phyloP scores from a whole-genome alignment of 2,113 vertebrate species.

The Rhynchopsitta pachyrhyncha region DNA sequence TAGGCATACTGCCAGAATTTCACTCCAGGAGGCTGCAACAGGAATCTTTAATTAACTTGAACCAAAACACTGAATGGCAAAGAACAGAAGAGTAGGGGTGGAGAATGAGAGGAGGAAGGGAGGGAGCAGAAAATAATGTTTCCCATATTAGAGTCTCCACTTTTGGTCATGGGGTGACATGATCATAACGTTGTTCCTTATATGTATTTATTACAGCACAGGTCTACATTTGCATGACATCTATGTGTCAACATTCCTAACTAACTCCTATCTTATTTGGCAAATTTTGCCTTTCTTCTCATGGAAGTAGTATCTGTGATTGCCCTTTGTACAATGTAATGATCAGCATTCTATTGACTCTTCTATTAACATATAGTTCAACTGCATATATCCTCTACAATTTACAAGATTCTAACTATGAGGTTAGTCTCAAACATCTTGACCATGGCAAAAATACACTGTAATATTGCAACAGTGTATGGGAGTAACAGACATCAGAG shows the following conservation, averaged over 20 bases:
- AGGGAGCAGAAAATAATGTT: slow-evolving; percentile 29
- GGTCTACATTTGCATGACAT: neutral
- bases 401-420: neutral
- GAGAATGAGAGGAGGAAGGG: neutral
- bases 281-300: neutral
- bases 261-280: neutral
- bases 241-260: neutral
- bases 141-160: slow-evolving; percentile 31
- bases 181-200: neutral
- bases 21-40: slow-evolving; percentile 66
- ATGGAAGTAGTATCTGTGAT: neutral
- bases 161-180: slow-evolving; percentile 27
- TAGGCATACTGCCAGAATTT: slow-evolving; percentile 68
- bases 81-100: slow-evolving; percentile 42
- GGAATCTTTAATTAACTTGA: slow-evolving; percentile 74
- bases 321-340: neutral
- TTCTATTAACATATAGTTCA: neutral
- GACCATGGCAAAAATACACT: neutral
- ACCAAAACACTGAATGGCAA: slow-evolving; percentile 56
- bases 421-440: neutral
- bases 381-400: neutral
- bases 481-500: neutral
- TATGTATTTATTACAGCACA: neutral
- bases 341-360: neutral
- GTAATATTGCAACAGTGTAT: neutral